Conservation (phyloP, 1,140 invertebrate genomes). For the Triops longicaudatus region DNA sequence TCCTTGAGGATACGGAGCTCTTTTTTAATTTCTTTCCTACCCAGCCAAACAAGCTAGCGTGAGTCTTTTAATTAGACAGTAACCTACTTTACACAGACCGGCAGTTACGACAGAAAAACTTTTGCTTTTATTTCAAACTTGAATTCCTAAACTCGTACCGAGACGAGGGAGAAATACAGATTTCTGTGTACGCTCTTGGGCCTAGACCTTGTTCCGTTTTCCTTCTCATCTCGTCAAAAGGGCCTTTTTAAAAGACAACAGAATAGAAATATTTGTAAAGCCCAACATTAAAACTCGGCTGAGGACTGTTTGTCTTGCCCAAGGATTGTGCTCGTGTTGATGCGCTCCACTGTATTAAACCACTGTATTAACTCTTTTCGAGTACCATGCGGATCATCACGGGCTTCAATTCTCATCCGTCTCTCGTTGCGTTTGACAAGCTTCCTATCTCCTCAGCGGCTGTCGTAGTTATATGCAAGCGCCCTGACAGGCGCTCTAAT, state of each 20-base stretch:
- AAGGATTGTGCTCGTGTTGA: too few relatives aligned
- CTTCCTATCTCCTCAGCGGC: background rate
- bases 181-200: constrained; percentile 1
- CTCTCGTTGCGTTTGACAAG: background rate
- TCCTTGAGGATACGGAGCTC: background rate
- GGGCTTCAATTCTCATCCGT: background rate
- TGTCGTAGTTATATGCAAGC: background rate
- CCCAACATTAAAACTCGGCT: too few relatives aligned
- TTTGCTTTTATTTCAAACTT: background rate
- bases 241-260: background rate
- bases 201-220: background rate
- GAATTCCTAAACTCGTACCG: background rate
- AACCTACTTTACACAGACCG: background rate
- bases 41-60: constrained; percentile 2
- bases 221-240: background rate
- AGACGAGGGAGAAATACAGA: background rate
- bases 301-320: too few relatives aligned
- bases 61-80: constrained; percentile 1
- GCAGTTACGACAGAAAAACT: background rate
- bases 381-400: background rate
- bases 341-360: background rate
- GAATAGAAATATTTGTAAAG: too few relatives aligned
- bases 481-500: background rate
- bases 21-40: background rate
- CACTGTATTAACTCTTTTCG: background rate